Base-by-base conservation (phyloP, 2,888 invertebrate genomes). In the Nomada flava region DNA sequence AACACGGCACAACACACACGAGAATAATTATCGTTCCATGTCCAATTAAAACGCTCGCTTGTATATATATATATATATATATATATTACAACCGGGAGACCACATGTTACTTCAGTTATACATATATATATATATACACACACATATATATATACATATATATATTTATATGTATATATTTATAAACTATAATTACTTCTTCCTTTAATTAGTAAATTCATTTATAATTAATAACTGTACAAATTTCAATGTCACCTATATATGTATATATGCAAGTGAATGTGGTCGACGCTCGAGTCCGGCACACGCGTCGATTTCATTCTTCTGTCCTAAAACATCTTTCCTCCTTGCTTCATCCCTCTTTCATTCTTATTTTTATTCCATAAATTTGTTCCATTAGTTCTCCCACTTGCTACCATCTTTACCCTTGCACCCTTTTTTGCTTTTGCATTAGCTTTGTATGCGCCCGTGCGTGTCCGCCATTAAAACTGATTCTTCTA, bases 211-310 rank as follows among this genome's bases (percentile, higher is more conserved):
- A 91, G 92, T 93, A 93, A 92, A 92, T 92, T 93, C 91, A 93
- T 93, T 93, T 93, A 93, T 93, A 92, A 91, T 93, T 92, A 93
- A 92, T 93, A 93, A 93, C 93, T 93, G 93, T 93, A 93, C 93
- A 93, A 93, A 93, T 93, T 90, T 93, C 90, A 93, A 93, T 93
- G 93, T 93, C 90, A 92, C 93, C 93, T 93, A 93, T 92, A 83
- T 89, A 53, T 36, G 36, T 47, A 76, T 88, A 89, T 88, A 87
- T 91, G 90, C 91, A 91, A 88, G 89, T 89, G 91, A 92, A 91
- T 91, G 91, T 57, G 74, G 85, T 91, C 93, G 91, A 92, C 93
- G 92, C 91, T 91, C 90, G 90, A 88, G 87, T 89, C 88, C 86
- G 89, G 88, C 89, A 89, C 88, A 89, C 88, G 88, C 89, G 89